Evolutionary conservation across 2,797 vertebrate species (phyloP).

Genomic region (Remorina albescens): DNA sequence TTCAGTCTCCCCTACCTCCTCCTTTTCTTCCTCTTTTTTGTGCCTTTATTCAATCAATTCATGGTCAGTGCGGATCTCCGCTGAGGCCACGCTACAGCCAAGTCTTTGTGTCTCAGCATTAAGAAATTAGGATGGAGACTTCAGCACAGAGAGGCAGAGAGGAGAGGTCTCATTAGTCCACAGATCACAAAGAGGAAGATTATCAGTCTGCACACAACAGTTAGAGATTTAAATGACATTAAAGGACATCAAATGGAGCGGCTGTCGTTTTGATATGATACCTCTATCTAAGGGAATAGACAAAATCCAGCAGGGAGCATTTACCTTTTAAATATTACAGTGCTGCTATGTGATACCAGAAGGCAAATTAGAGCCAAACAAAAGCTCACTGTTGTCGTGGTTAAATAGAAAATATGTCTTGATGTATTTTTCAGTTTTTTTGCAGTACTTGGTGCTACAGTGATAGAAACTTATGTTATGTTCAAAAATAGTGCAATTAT

Average conservation of each 20-base stretch:
- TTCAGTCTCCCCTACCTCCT: conserved; percentile 14
- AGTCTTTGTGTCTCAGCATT: conserved; percentile 94
- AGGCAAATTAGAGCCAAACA: conserved; percentile 37
- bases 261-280: conserved; percentile 74
- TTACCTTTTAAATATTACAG: conserved; percentile 56
- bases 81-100: conserved; percentile 93
- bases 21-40: neutral
- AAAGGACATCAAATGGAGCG: conserved; percentile 68
- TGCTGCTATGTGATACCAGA: conserved; percentile 51
- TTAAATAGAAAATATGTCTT: conserved; percentile 40
- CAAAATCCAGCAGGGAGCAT: conserved; percentile 55
- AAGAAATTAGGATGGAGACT: conserved; percentile 93
- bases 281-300: conserved; percentile 64
- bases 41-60: conserved; percentile 94
- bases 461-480: neutral
- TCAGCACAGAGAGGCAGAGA: conserved; percentile 82
- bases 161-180: conserved; percentile 91
- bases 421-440: conserved; percentile 1
- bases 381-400: conserved; percentile 24
- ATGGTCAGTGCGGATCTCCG: conserved; percentile 90
- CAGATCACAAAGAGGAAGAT: conserved; percentile 93
- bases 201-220: conserved; percentile 86
- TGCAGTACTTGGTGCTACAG: neutral
- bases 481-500: conserved; percentile 15
- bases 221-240: conserved; percentile 78